phyloP scores from a whole-genome alignment of 2,113 vertebrate genomes.

The Hystrix brachyura region DNA sequence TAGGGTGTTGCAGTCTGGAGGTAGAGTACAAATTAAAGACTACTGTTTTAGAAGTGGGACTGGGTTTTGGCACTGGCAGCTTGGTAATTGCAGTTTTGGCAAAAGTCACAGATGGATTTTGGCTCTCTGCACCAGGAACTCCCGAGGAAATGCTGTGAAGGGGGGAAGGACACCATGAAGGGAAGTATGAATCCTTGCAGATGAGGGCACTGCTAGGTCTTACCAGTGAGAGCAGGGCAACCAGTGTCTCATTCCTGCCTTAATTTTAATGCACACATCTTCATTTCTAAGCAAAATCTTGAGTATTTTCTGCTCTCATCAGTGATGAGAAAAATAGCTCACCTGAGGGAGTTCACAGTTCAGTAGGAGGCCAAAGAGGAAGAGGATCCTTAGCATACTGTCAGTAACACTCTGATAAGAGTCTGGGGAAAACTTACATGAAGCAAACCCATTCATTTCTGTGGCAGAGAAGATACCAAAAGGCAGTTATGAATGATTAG shows the following conservation, averaged over 20 bases:
- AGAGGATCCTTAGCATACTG: background rate
- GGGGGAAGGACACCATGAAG: slow-evolving; percentile 61
- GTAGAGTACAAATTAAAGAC: slow-evolving; percentile 65
- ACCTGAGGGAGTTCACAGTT: too few species aligned
- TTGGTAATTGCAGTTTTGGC: slow-evolving; percentile 80
- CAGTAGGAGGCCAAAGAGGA: too few species aligned
- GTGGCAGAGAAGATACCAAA: background rate
- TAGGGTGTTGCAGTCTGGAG: slow-evolving; percentile 72
- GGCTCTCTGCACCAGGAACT: slow-evolving; percentile 70
- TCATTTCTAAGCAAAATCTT: background rate
- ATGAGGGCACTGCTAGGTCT: slow-evolving; percentile 41
- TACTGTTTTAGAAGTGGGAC: slow-evolving; percentile 68
- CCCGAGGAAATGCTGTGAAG: slow-evolving; percentile 75
- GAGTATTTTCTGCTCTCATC: background rate
- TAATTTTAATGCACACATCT: slow-evolving; percentile 65
- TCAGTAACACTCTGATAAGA: background rate
- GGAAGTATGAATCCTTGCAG: slow-evolving; percentile 59
- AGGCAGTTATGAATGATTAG: background rate
- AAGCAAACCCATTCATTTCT: background rate
- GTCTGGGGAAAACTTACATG: background rate
- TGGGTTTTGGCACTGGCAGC: slow-evolving; percentile 68
- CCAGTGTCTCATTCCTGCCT: slow-evolving; percentile 53
- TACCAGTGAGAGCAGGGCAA: slow-evolving; percentile 49
- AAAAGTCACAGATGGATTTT: slow-evolving; percentile 71
- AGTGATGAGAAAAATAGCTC: background rate